These are phyloP conservation scores for Leucophenga maculata DNA, from an alignment of 2,888 invertebrate species.

Conservation along the genomic window DNA sequence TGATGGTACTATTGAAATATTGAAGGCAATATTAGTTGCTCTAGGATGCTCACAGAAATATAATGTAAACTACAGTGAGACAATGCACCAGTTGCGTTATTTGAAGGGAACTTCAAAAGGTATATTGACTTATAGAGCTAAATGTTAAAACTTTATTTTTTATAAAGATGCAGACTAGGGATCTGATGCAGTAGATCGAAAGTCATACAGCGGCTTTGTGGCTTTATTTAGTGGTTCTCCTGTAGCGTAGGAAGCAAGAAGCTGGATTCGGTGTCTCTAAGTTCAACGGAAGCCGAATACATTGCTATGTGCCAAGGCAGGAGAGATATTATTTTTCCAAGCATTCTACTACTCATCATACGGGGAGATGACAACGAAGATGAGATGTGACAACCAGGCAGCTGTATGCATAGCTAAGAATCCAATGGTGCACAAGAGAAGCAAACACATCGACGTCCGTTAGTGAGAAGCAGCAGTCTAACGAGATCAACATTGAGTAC, in stretches of 20 bases:
- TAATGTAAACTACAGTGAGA: conserved; percentile 49
- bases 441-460: too few relatives aligned
- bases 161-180: too few relatives aligned
- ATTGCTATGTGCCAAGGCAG: conserved; percentile 1
- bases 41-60: conserved; percentile 48
- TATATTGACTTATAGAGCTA: too few relatives aligned
- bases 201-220: conserved; percentile 34
- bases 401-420: too few relatives aligned
- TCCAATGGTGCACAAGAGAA: too few relatives aligned
- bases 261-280: conserved; percentile 17
- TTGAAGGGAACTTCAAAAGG: too few relatives aligned
- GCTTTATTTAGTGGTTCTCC: conserved; percentile 34
- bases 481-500: too few relatives aligned
- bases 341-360: not conserved
- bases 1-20: conserved; percentile 41
- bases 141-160: too few relatives aligned
- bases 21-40: conserved; percentile 51
- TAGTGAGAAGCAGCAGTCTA: conserved; percentile 1
- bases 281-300: not conserved
- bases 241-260: conserved; percentile 41
- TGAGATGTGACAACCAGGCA: conserved; percentile 15
- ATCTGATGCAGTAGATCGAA: too few relatives aligned
- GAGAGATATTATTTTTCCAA: not conserved
- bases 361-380: not conserved
- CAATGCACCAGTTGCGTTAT: conserved; percentile 49